Evolutionary conservation across 1,140 invertebrate genomes (phyloP).

Genomic region (Apis dorsata): DNA sequence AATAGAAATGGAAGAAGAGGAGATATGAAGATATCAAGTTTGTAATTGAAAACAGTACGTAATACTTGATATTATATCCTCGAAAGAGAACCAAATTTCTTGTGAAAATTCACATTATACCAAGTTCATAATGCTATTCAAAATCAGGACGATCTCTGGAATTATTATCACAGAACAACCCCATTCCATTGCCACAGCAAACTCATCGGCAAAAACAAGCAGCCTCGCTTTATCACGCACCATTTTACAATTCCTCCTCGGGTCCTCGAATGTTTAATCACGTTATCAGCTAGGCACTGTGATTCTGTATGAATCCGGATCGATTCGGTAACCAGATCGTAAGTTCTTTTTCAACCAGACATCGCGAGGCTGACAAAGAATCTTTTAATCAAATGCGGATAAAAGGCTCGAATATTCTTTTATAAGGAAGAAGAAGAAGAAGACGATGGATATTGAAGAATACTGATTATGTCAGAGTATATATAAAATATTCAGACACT

Average conservation of each 20-base stretch:
- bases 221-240: not conserved
- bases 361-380: slow-evolving; percentile 38
- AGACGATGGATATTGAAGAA: slow-evolving; percentile 15
- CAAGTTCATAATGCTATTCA: not conserved
- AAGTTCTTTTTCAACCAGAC: slow-evolving; percentile 8
- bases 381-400: slow-evolving; percentile 55
- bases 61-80: no score
- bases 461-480: no score
- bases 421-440: not conserved
- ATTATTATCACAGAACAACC: not conserved
- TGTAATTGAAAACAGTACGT: no score
- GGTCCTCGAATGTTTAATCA: slow-evolving; percentile 15
- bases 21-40: no score
- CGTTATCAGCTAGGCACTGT: slow-evolving; percentile 12
- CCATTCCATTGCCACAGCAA: not conserved
- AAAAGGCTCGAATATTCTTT: slow-evolving; percentile 24
- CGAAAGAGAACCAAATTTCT: no score
- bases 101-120: no score
- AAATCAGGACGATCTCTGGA: not conserved
- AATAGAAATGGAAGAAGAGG: no score
- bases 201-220: slow-evolving; percentile 4
- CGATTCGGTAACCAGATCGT: slow-evolving; percentile 25
- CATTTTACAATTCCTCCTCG: not conserved
- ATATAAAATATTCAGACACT: no score
- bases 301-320: not conserved